phyloP scores from a whole-genome alignment of 2,113 vertebrate species.

The Tenebrosternarchus preto region DNA sequence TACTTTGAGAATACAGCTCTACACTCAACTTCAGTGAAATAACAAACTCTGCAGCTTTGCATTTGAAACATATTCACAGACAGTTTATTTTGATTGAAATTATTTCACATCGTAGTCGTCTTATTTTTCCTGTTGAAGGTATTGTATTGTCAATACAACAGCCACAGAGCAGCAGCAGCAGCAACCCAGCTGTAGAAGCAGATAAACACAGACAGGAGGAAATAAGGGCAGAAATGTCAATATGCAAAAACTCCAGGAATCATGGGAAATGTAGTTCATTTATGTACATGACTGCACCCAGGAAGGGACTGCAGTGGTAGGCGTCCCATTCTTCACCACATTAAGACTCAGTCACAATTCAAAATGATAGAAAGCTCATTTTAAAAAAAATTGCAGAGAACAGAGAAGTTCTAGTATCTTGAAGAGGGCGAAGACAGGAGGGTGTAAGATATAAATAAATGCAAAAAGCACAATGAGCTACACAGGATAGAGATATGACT shows the following conservation, averaged over 20 bases:
- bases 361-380: conserved; percentile 54
- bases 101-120: conserved; percentile 91
- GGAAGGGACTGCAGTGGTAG: conserved; percentile 45
- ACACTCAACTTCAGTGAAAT: neutral
- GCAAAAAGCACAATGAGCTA: conserved; percentile 59
- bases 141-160: conserved; percentile 84
- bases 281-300: conserved; percentile 55
- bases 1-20: neutral
- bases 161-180: conserved; percentile 93
- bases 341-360: conserved; percentile 60
- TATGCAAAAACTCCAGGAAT: conserved; percentile 64
- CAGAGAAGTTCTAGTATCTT: conserved; percentile 37
- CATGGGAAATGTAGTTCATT: conserved; percentile 60
- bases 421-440: conserved; percentile 6
- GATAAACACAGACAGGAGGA: conserved; percentile 77
- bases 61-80: conserved; percentile 91
- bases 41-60: conserved; percentile 59
- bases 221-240: conserved; percentile 55
- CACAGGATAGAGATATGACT: conserved; percentile 61
- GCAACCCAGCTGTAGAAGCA: conserved; percentile 87
- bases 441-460: conserved; percentile 26
- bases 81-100: conserved; percentile 97
- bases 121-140: conserved; percentile 74
- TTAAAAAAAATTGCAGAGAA: conserved; percentile 43
- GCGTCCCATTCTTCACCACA: conserved; percentile 46